Base-by-base conservation (phyloP, 2,797 vertebrate genomes). In the Phataginus tetradactyla region DNA sequence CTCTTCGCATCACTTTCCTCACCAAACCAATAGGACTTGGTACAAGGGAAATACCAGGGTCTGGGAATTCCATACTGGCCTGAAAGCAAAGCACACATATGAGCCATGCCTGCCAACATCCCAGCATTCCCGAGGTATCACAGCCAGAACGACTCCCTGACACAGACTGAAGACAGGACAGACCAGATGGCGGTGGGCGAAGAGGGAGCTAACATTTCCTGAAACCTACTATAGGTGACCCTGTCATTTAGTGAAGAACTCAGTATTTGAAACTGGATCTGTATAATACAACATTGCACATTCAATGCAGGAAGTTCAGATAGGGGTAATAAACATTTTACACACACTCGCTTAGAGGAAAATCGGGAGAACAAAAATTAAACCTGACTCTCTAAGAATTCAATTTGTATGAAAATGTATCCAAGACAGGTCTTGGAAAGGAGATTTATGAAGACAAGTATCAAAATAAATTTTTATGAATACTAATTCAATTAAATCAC, bases 61-160 rank as follows among this genome's bases (percentile, higher is more conserved):
- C 99, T 99, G 66, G 99, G 99, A 97, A 99, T 99, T 23, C 99
- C 99, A 39, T 99, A 99, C 95, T 99, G 99, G 90, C 99, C 99
- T 99, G 97, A 71, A 98, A 94, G 12, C 51, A 78, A 94, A 94
- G 21, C 69, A 95, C 10, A 90, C n/a, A n/a, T 53, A 4, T 85
- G 29, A 97, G 34, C 23, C n/a, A 66, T 69, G 45, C 7, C 61
- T 3, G 1, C 14, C 1, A 23, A 42, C 15, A 29, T 42, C 4
- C 78, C 11, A 59, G 75, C 5, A 71, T 27, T 64, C 74, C 68
- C 3, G 0, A 79, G 4, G 27, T 37, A 69, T 55, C 63, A 10
- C 45, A 83, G 51, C 27, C 57, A 92, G 66, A 55, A 25, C 42
- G 14, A 42, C 29, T 53, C 37, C 18, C 45, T 61, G 45, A 55